phyloP scores from a whole-genome alignment of 2,888 invertebrate genomes.

The Andrena camellia region DNA sequence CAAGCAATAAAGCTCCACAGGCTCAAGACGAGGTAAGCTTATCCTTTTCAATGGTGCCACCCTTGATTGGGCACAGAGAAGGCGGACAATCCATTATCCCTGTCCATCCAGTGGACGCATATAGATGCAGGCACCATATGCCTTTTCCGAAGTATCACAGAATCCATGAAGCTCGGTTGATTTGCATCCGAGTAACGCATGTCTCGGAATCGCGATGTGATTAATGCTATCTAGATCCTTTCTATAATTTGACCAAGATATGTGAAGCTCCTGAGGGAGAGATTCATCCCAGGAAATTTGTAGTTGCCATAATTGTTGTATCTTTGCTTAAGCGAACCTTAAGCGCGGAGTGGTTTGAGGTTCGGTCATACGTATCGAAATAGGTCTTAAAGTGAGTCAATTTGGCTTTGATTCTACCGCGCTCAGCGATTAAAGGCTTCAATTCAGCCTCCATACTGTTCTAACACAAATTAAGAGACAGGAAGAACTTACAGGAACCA shows the following conservation, averaged over 20 bases:
- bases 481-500: no score
- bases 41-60: conserved; percentile 13
- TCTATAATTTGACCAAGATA: not conserved
- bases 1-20: conserved; percentile 5
- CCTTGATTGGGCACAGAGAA: conserved; percentile 3
- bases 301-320: conserved; percentile 26
- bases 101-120: not conserved
- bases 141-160: not conserved
- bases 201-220: not conserved
- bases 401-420: no score
- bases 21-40: conserved; percentile 5
- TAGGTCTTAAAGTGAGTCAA: not conserved
- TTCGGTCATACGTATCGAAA: conserved; percentile 2
- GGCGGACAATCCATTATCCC: accelerated
- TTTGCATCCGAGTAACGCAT: not conserved
- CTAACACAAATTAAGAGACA: no score
- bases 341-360: not conserved
- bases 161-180: not conserved
- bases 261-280: not conserved
- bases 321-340: not conserved
- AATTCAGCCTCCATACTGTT: no score
- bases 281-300: conserved; percentile 28
- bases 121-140: conserved; percentile 17
- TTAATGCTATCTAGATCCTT: not conserved
- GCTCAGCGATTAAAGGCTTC: no score